Evolutionary conservation across 1,140 invertebrate genomes (phyloP), one percentile per base, ranked within the genome.

Genomic region (Drosophila malerkotliana): DNA sequence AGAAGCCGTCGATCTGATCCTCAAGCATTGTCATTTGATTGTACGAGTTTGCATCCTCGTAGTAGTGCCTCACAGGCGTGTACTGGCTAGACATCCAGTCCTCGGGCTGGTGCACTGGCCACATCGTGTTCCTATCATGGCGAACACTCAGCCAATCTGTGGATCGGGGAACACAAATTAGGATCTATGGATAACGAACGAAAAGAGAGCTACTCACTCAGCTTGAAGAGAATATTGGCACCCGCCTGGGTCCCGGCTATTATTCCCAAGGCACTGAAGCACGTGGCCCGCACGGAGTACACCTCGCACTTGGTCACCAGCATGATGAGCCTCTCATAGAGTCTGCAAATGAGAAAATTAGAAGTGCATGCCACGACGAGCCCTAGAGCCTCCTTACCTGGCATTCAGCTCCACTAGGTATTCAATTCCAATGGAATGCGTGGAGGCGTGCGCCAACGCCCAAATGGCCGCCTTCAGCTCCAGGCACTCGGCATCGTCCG

Each of bases 401-500:
- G 71, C 52, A 37, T 71, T 69, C 14, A 94, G 91, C 58, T 94
- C 93, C 32, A 93, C 93, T 12, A 98, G 92, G 69, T 96, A 94
- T 32, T 95, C 93, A 10, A 97, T 93, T 1, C 97, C 98, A 51
- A 94, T 93, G 0, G 93, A 90, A 15, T 96, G 96, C 0, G 95
- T 95, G 2, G 96, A 96, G 15, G 96, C 93, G 90, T 98, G 97
- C 10, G 97, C 97, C 26, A 98, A 92, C 7, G 96, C 95, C 98
- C 98, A 99, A 0, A 99, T 91, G 0, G 97, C 96, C 18, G 97
- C 94, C 91, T 99, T 99, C 12, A 98, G 91, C 57, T 95, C 94
- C 1, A 96, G 91, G 28, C 96, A 94, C 75, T 96, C 94, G 57
- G 94, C 92, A 47, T 95, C 94, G 1, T 94, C 94, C 1, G 91